Evolutionary conservation across 2,113 vertebrate species (phyloP), one percentile per base, ranked within the genome.

Genomic region (Sarotherodon lohbergeri): DNA sequence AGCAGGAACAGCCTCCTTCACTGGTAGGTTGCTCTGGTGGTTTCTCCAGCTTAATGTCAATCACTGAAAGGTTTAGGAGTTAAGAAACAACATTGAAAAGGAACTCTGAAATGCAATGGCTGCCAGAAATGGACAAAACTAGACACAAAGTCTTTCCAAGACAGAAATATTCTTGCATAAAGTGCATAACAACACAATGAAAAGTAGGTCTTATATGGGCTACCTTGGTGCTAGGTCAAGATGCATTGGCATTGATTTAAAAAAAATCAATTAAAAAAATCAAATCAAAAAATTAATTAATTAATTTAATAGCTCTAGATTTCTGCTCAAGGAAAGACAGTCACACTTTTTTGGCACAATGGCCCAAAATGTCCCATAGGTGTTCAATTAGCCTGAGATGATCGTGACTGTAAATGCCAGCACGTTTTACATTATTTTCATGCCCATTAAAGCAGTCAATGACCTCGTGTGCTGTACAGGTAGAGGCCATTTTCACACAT

Each of bases 1-100:
- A 99, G 96, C 99, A 99, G 91, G 99, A 97, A 86, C 99, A 99
- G 89, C 97, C 98, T 88, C 98, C 97, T 95, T 99, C 98, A n/a
- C 92, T 99, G 96, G 96, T 97, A 7, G 98, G 98, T 86, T 96
- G 97, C 95, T 99, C 98, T 85, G 97, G 97, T 88, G 98, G 98
- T 94, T 98, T 98, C 97, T 98, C 98, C 96, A 99, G 97, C 95
- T 99, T 99, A 93, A 99, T 98, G 95, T 99, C 98, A 32, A 99
- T 99, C 99, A 99, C 98, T 99, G 97, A 92, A 81, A 94, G 80
- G 73, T 80, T 61, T 13, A 66, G 0, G 14, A 90, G 97, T 99
- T 97, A 98, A 98, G 97, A 97, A 93, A 91, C 17, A 68, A 81
- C 32, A 86, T 9, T 82, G 11, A 81, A 73, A 1, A 3, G 10